Conservation (phyloP, 2,888 invertebrate genomes). For the Stenoptilia bipunctidactyla region DNA sequence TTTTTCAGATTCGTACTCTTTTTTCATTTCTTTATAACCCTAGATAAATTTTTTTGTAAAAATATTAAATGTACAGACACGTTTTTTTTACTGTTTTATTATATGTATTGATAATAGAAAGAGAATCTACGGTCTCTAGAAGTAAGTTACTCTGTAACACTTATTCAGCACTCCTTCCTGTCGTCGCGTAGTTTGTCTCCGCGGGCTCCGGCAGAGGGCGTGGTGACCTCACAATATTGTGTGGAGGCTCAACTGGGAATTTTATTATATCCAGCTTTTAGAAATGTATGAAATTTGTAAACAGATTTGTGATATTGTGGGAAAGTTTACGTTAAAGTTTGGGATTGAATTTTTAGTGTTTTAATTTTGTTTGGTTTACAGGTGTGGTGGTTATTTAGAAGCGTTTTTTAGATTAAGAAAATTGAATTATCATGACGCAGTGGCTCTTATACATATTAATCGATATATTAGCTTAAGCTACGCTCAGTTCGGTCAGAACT, state of each 20-base stretch:
- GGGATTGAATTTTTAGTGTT: constrained; percentile 1
- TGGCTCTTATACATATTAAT: too few relatives aligned
- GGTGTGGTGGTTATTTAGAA: too few relatives aligned
- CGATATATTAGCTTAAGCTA: too few relatives aligned
- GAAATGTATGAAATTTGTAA: constrained; percentile 2
- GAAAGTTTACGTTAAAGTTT: not conserved
- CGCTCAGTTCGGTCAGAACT: too few relatives aligned
- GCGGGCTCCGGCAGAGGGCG: constrained; percentile 27
- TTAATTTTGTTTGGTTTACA: not conserved
- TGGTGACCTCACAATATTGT: constrained; percentile 13
- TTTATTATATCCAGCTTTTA: constrained; percentile 24
- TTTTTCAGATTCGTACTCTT: too few relatives aligned
- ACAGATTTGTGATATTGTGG: not conserved
- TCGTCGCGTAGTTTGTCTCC: constrained; percentile 35
- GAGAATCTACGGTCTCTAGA: constrained; percentile 15
- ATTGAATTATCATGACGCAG: too few relatives aligned
- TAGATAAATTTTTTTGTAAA: too few relatives aligned
- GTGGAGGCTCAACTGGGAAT: constrained; percentile 28
- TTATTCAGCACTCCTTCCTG: constrained; percentile 33
- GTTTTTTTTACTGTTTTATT: too few relatives aligned
- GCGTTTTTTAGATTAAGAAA: too few relatives aligned
- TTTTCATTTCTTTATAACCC: too few relatives aligned
- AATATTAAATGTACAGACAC: too few relatives aligned
- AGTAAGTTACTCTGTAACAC: constrained; percentile 22
- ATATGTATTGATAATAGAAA: too few relatives aligned